Base-by-base conservation (phyloP, 2,888 invertebrate species). In the Lordiphosa fenestrarum region DNA sequence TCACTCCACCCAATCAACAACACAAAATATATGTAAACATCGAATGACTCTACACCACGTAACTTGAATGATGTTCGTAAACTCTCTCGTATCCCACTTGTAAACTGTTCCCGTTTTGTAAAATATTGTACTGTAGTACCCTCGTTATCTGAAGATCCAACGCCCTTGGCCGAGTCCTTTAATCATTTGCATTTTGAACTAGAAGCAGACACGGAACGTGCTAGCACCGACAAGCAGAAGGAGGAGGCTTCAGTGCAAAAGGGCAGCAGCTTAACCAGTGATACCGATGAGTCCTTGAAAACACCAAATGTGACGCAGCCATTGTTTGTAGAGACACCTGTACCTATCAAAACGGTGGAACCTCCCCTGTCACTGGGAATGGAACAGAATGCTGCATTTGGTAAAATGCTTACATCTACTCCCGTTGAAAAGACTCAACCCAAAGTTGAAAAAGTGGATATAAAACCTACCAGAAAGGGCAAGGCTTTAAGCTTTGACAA, bases 61-160 rank as follows among this genome's bases (percentile, higher is more conserved):
- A 53, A 50, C 55, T 68, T 63, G 67, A 58, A 61, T 61, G 53
- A 53, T 42, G 42, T 61, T 55, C 39, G 19, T 19, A 19, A 19
- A 19, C 19, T 19, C 19, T 19, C 19, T 19, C 19, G 35, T 50
- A 35, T 44, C 44, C 55, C 54, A 59, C 44, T 59, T 65, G 49
- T 51, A 7, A 50, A 25, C 44, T 55, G 56, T 37, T 35, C 46
- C 38, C 50, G 51, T 57, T 49, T 35, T 60, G 56, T 49, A 60
- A 51, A 51, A 50, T 69, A 57, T 52, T 65, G 53, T 71, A 19
- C 19, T 19, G 61, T 86, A 89, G 89, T 89, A 73, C 90, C 90
- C 83, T 90, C 90, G 62, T 78, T 90, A 72, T 89, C 90, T 63
- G 90, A 90, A 87, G 90, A 90, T 85, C 89, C 89, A 73, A 90